Evolutionary conservation across 2,888 invertebrate genomes (phyloP).

Genomic region (Nephrotoma flavescens): DNA sequence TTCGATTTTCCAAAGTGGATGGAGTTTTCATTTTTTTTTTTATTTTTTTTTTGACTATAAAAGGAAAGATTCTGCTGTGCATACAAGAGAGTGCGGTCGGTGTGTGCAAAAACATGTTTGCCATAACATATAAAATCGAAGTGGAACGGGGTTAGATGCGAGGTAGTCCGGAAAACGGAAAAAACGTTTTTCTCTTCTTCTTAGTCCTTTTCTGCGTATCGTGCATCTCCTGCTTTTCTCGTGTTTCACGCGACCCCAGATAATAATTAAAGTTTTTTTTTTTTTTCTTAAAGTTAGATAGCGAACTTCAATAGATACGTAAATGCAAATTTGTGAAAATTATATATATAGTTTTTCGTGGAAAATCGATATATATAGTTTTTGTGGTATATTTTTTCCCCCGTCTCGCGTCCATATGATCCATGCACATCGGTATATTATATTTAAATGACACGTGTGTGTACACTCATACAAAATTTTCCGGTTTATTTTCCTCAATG

Average conservation of each 20-base stretch:
- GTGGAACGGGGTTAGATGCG: background rate
- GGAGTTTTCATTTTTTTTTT: background rate
- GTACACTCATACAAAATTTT: background rate
- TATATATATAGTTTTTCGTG: background rate
- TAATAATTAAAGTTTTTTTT: background rate
- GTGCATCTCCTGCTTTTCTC: background rate
- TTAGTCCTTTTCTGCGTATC: background rate
- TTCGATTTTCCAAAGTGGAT: background rate
- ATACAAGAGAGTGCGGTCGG: background rate
- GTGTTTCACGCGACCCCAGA: background rate
- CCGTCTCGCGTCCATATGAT: background rate
- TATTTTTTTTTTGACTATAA: background rate
- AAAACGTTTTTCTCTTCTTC: background rate
- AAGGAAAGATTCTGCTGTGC: background rate
- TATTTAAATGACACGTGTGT: background rate
- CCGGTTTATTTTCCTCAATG: background rate
- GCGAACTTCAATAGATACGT: background rate
- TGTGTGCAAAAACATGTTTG: background rate
- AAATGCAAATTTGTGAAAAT: background rate
- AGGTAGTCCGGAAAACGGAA: background rate
- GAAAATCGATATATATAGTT: background rate
- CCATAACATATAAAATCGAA: background rate
- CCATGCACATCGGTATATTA: background rate
- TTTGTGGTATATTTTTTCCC: background rate
- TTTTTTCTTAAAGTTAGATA: background rate